Conservation (phyloP, 2,888 invertebrate genomes). For the Gymnocheta viridis region DNA sequence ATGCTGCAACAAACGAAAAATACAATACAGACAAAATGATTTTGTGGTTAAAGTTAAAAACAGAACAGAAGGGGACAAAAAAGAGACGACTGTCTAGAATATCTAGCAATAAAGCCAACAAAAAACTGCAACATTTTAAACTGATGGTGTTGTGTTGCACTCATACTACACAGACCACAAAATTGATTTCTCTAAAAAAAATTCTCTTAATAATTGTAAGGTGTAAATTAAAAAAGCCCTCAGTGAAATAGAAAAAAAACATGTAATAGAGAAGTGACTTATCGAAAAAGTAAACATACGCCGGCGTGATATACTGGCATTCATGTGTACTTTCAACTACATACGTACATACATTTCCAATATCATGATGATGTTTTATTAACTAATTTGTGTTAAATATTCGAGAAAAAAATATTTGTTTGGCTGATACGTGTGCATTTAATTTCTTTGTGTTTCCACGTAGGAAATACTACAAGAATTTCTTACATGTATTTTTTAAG, state of each 20-base stretch:
- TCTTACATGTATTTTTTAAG: not conserved
- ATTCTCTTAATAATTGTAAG: slow-evolving; percentile 40
- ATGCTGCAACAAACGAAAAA: slow-evolving; percentile 49
- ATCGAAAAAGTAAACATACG: not conserved
- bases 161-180: slow-evolving; percentile 15
- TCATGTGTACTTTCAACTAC: slow-evolving; percentile 18
- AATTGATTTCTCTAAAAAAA: slow-evolving; percentile 15
- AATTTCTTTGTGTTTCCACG: slow-evolving; percentile 10
- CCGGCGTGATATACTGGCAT: not conserved
- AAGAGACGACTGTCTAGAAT: slow-evolving; percentile 15
- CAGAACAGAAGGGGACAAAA: slow-evolving; percentile 7
- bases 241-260: not conserved
- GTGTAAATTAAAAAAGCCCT: slow-evolving; percentile 64
- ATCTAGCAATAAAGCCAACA: not conserved
- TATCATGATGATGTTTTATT: slow-evolving; percentile 51
- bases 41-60: slow-evolving; percentile 55
- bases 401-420: slow-evolving; percentile 12
- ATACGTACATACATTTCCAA: too few species aligned
- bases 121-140: slow-evolving; percentile 42
- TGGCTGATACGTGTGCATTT: slow-evolving; percentile 26
- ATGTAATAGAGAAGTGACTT: not conserved
- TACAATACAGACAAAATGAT: slow-evolving; percentile 60
- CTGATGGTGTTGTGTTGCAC: not conserved
- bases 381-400: slow-evolving; percentile 59
- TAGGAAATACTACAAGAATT: not conserved